These are phyloP conservation scores for Spilogale gracilis DNA, from an alignment of 2,113 vertebrate genomes.

Conservation along the genomic window DNA sequence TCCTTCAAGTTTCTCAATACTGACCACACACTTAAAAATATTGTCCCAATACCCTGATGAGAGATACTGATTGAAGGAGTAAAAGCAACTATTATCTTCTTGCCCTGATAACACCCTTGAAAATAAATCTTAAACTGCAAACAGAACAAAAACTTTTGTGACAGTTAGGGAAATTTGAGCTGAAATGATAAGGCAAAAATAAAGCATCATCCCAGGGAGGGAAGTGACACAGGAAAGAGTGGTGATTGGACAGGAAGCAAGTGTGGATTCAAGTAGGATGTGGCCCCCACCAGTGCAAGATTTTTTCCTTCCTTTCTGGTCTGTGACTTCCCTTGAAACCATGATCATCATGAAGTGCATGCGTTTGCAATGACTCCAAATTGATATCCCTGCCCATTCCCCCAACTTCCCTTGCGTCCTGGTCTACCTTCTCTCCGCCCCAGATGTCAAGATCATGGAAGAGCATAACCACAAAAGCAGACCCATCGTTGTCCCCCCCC, in stretches of 20 bases:
- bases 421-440: neutral
- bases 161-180: neutral
- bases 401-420: too few relatives aligned
- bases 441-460: neutral
- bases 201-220: neutral
- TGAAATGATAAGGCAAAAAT: constrained; percentile 13
- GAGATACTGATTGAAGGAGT: neutral
- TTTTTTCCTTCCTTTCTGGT: constrained; percentile 49
- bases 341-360: neutral
- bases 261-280: constrained; percentile 17
- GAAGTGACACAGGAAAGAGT: constrained; percentile 51
- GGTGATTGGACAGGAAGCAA: constrained; percentile 40
- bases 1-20: neutral
- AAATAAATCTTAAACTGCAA: constrained; percentile 29
- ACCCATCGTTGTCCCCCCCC: fast-evolving
- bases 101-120: neutral
- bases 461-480: neutral
- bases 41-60: neutral
- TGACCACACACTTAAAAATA: neutral
- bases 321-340: neutral
- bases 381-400: neutral
- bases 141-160: neutral
- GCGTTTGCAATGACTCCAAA: neutral
- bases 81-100: neutral
- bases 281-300: neutral